Base-by-base conservation (phyloP, 23 tunicate species). In the Styela clava region DNA sequence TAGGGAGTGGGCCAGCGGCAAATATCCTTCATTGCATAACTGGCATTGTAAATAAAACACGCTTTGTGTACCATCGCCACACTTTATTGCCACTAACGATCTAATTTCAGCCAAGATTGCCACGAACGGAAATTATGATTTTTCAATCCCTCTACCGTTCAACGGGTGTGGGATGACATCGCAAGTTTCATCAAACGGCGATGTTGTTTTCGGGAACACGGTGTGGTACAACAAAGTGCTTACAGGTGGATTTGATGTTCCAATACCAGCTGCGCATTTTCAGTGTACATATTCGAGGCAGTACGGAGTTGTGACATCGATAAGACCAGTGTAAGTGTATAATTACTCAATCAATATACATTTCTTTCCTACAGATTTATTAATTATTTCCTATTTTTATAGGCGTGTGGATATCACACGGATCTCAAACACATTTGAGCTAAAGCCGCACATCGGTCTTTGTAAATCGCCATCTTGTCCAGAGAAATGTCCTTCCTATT, bases 251-350 rank as follows among this genome's bases (percentile, higher is more conserved):
- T 61, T 83, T 30, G 86, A 83, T 33, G 67, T 73, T 52, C 86
- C 86, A 7, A 78, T 83, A 18, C 86, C 86, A 2, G 62, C 73
- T 1, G 86, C 76, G 12, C 56, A 33, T 31, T 83, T 83, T 35
- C 32, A 62, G 25, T 83, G 86, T 37, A 31, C 64, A 1, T 83
- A 83, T 34, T 16, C 52, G 2, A 61, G 68, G 2, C 69, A 83
- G n/a, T 83, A 73, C 29, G 51, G 52, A 2, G 34, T 83, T 0
- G 31, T 61, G 61, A 61, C 86, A 12, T 83, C 86, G 5, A 31
- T 83, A n/a, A 36, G 68, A 31, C 86, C 86, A 23, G 79, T 83
- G 86, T 83, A 73, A 72, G 86, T 73, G 29, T 1, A 44, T 44
- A 44, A 5, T 44, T 5, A 44, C 12, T 44, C n/a, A n/a, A n/a